Evolutionary conservation across 2,797 vertebrate species (phyloP).

Genomic region (Hydrophis major): DNA sequence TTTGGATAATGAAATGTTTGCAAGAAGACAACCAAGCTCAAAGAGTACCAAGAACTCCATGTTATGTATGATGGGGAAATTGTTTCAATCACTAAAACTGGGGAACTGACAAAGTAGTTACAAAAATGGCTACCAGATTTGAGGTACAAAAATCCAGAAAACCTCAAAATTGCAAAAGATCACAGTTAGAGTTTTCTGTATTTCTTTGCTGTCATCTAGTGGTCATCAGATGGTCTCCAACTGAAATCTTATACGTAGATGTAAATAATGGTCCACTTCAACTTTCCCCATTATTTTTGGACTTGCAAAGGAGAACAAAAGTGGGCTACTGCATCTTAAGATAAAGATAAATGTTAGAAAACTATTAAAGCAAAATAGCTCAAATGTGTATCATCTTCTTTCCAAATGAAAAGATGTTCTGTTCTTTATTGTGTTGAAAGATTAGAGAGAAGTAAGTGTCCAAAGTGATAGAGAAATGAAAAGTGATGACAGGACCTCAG

Average conservation of each 20-base stretch:
- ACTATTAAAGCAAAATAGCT: background rate
- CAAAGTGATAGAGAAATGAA: background rate
- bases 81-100: background rate
- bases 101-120: background rate
- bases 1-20: background rate
- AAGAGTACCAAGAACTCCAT: background rate
- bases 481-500: background rate
- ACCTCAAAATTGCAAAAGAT: background rate
- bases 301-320: background rate
- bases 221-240: background rate
- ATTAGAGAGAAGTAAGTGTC: background rate
- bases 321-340: background rate
- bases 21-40: background rate
- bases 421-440: background rate
- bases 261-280: background rate
- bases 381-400: background rate
- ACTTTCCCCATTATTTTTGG: background rate
- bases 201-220: background rate
- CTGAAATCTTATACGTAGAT: background rate
- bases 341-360: background rate
- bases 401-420: background rate
- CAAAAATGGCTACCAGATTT: background rate
- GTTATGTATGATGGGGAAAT: background rate
- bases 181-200: background rate
- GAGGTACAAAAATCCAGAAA: background rate